A percentile compares a stretch with the other conserved stretches of the same genome.
Evolutionary conservation across 1,140 invertebrate species (phyloP).

Genomic region (Philotrypesis tridentata): DNA sequence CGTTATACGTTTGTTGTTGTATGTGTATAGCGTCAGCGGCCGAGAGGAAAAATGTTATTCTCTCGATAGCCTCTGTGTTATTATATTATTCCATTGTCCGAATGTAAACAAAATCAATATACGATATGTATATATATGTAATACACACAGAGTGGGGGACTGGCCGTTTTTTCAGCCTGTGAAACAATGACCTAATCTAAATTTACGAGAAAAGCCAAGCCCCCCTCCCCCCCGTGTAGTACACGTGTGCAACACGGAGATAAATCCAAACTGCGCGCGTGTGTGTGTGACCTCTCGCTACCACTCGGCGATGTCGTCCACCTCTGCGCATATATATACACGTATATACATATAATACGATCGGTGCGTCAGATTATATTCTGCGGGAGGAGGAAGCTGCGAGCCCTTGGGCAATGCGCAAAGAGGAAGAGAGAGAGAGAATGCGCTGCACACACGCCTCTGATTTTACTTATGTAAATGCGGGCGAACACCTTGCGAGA

Average conservation of each 20-base stretch:
- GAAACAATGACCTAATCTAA: no score
- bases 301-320: background rate
- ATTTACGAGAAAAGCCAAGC: background rate
- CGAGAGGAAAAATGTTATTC: no score
- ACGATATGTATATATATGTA: no score
- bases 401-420: background rate
- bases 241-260: background rate
- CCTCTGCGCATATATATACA: no score
- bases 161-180: no score
- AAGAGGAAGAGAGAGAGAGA: background rate
- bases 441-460: background rate
- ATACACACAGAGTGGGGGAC: no score
- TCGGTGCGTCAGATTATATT: background rate
- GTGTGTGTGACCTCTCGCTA: background rate
- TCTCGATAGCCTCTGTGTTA: no score
- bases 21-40: no score
- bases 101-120: no score
- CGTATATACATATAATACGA: no score
- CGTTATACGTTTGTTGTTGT: no score
- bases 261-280: background rate
- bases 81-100: no score
- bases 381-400: background rate
- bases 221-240: background rate
- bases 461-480: constrained; percentile 12
- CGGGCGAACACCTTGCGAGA: background rate